These are phyloP conservation scores for Ophion ventricosus DNA, from an alignment of 2,888 invertebrate species.

Conservation along the genomic window DNA sequence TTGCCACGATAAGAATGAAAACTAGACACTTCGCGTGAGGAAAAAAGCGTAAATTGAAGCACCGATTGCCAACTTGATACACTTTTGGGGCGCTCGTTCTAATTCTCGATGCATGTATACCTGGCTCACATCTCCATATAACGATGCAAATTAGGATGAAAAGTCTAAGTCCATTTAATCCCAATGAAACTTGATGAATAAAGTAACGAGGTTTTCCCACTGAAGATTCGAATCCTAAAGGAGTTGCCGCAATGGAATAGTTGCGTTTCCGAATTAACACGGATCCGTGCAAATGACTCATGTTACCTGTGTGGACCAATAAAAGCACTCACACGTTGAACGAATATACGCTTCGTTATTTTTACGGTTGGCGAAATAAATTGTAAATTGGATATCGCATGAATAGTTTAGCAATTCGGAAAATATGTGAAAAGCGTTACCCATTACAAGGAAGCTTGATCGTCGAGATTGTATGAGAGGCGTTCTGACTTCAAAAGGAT, in stretches of 20 bases:
- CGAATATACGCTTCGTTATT: background rate
- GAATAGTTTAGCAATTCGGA: background rate
- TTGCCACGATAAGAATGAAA: background rate
- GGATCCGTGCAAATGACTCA: background rate
- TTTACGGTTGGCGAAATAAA: background rate
- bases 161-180: conserved; percentile 34
- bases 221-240: conserved; percentile 2
- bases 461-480: background rate
- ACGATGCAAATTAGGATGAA: conserved; percentile 29
- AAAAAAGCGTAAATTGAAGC: background rate
- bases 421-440: background rate
- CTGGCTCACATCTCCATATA: background rate
- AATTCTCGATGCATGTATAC: background rate
- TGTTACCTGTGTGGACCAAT: background rate
- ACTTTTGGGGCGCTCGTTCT: background rate
- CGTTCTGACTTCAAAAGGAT: background rate
- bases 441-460: background rate
- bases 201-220: conserved; percentile 37
- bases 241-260: background rate
- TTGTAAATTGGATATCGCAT: background rate
- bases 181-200: conserved; percentile 38
- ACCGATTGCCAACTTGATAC: background rate
- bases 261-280: background rate
- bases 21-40: background rate
- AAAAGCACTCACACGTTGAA: background rate